Conservation (phyloP, 1,140 invertebrate genomes). For the Zaprionus davidi region DNA sequence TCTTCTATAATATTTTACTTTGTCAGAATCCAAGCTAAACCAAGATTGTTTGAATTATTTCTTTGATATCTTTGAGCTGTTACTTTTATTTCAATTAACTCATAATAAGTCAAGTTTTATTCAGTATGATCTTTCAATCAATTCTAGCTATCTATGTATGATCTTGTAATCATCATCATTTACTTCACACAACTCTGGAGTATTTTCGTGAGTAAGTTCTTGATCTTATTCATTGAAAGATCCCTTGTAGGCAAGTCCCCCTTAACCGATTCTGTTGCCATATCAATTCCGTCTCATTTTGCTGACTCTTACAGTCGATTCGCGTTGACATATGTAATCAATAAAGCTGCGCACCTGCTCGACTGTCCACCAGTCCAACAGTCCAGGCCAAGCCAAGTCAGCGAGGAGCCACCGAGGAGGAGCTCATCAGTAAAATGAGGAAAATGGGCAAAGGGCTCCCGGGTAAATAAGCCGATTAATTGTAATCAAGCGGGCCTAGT, state of each 20-base stretch:
- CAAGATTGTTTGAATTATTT: too few species aligned
- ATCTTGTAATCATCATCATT: too few species aligned
- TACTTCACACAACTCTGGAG: too few species aligned
- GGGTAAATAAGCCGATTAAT: conserved; percentile 80
- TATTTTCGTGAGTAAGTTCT: background rate
- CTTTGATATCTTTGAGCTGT: too few species aligned
- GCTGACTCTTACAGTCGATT: conserved; percentile 38
- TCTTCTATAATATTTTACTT: too few species aligned
- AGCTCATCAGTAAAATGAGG: conserved; percentile 38
- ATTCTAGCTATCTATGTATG: too few species aligned
- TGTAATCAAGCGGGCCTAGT: conserved; percentile 73
- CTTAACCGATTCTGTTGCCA: background rate
- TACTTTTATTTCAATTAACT: background rate
- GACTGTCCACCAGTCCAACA: conserved; percentile 15
- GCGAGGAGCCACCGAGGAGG: conserved; percentile 5
- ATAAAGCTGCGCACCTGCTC: conserved; percentile 59
- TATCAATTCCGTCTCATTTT: background rate
- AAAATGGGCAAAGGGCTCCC: conserved; percentile 48
- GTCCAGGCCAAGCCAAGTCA: too few species aligned
- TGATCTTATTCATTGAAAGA: background rate
- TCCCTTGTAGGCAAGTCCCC: background rate
- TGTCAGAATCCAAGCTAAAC: too few species aligned
- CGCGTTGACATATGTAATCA: conserved; percentile 70
- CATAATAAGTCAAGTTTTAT: background rate
- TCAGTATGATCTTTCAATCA: too few species aligned